Base-by-base conservation (phyloP, 2,797 vertebrate genomes). In the Chloroceryle amazona region DNA sequence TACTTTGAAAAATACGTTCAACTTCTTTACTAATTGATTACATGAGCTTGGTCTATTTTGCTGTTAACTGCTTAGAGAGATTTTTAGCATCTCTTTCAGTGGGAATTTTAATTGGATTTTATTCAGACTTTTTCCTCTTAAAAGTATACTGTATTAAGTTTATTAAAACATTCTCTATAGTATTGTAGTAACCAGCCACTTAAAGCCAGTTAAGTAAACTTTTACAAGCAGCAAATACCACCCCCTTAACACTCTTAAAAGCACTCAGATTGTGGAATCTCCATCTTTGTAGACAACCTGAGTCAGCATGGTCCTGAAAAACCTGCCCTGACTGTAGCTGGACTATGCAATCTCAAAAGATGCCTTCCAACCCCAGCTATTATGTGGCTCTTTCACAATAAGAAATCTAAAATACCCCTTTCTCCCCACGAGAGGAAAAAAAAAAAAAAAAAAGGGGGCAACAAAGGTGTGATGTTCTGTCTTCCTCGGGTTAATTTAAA, bases 271-370 rank as follows among this genome's bases (percentile, higher is more conserved):
- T 49, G 44, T 75, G 76, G 37, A 20, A 29, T 35, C 10, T 66
- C 25, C 52, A n/a, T 17, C 25, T 4, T 3, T 71, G 54, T n/a
- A 54, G 52, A 4, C 29, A 82, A 19, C 33, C 42, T 74, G 20
- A 84, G 25, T 17, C 1, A 4, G 3, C 0, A 0, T 37, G 26
- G 13, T 47, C 20, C 58, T 74, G 62, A 15, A 6, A 58, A 80
- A 1, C 10, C 6, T 51, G 5, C 15, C 11, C 33, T 63, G n/a
- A 11, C 55, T 70, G 13, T 42, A 42, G 25, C 31, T 65, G 55
- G 12, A 22, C 62, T 70, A 6, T 16, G 51, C 26, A 17, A 35
- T 22, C 12, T 44, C 58, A 49, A 60, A 75, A 18, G 49, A 6
- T 23, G 33, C 8, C 31, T 61, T 70, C 17, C 9, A n/a, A 15